phyloP scores from a whole-genome alignment of 2,797 vertebrate species.

The Esox masquinongy region DNA sequence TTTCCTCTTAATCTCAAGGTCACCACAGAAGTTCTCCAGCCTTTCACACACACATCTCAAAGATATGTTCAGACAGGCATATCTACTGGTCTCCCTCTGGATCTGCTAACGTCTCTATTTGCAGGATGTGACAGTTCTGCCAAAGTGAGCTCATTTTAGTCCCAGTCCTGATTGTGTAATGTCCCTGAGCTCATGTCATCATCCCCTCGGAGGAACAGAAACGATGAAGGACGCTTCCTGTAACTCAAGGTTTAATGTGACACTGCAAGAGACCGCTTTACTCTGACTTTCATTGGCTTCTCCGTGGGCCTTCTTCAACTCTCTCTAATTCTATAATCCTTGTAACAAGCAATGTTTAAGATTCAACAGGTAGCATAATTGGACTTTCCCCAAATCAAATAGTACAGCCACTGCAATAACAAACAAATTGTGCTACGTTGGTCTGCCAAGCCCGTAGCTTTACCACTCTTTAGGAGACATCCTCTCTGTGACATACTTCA shows the following conservation, averaged over 20 bases:
- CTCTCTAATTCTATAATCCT: background rate
- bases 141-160: conserved; percentile 8
- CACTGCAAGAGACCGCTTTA: background rate
- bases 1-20: background rate
- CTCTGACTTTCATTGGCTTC: background rate
- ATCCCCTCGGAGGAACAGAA: conserved; percentile 10
- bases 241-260: background rate
- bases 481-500: background rate
- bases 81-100: background rate
- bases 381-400: background rate
- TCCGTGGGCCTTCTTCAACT: background rate
- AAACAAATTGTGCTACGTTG: background rate
- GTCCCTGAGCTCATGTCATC: conserved; percentile 12
- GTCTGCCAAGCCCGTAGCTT: no score
- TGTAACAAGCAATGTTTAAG: background rate
- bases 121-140: conserved; percentile 23
- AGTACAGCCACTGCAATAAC: background rate
- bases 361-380: background rate
- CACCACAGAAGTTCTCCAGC: conserved; percentile 1
- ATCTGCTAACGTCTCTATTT: conserved; percentile 14
- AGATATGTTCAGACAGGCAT: conserved; percentile 7
- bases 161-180: background rate
- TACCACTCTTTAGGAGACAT: conserved; percentile 15
- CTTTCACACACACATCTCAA: conserved; percentile 20
- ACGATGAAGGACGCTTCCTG: conserved; percentile 8